phyloP scores from a whole-genome alignment of 1,140 invertebrate species.

The Aleiodes sp. region DNA sequence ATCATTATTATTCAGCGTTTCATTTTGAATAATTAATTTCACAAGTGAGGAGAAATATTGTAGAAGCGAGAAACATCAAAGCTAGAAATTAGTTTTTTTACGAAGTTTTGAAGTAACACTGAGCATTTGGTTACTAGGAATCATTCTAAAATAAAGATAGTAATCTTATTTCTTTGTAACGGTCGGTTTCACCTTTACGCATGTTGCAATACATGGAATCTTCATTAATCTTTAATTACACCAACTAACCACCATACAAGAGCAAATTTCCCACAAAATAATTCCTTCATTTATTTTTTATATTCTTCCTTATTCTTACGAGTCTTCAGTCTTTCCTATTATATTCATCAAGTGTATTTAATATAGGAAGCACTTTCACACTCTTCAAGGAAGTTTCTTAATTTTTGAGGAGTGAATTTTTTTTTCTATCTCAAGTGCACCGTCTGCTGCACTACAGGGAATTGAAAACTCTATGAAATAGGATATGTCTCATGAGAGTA shows the following conservation, averaged over 20 bases:
- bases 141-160: neutral
- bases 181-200: neutral
- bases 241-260: neutral
- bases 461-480: neutral
- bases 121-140: neutral
- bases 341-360: neutral
- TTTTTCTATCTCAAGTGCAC: neutral
- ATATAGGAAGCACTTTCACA: constrained; percentile 22
- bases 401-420: neutral
- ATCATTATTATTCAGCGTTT: no score
- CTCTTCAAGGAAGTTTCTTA: constrained; percentile 19
- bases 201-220: neutral
- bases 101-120: no score
- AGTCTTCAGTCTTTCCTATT: neutral
- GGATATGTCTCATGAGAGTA: neutral
- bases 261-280: neutral
- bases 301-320: no score
- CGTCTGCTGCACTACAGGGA: neutral
- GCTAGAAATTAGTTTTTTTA: no score
- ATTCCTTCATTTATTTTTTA: neutral
- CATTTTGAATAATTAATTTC: no score
- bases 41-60: no score
- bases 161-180: neutral
- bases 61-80: no score
- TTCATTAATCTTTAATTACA: constrained; percentile 1